Evolutionary conservation across 2,797 vertebrate genomes (phyloP), one percentile per base, ranked within the genome.

Genomic region (Danio tinwini): DNA sequence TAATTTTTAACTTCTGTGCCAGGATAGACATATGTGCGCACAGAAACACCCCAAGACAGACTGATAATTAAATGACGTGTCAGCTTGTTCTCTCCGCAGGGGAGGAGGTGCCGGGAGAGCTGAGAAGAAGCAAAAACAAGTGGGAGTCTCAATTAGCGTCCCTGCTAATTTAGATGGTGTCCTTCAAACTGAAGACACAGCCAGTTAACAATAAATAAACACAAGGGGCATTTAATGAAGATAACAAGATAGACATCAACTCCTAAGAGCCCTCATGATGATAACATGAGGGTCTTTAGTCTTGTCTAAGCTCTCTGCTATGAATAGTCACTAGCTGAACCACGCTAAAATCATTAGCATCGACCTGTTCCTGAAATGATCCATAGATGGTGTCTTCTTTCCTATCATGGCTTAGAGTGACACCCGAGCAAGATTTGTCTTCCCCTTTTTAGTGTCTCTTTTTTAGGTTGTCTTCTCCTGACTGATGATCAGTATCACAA

Each of bases 61-160:
- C 65, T 62, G 76, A 75, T 87, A 86, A 88, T 88, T 88, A 86
- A 86, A 87, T 88, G 82, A 88, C 29, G 78, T 76, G 76, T 61
- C 65, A 80, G 76, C 50, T 75, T 73, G 53, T 74, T 79, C 67
- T 47, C 82, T 83, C 86, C 68, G 12, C 63, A 56, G 29, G 82
- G 76, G 81, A 83, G 76, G 61, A 70, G 78, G 81, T 72, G 82
- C 74, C 81, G 68, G 42, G 44, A 44, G 71, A 83, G 82, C 80
- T 84, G 76, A 70, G 80, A 82, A 72, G 67, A 71, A 62, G 63
- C 47, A 76, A 83, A 84, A 58, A 45, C 61, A 52, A 76, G 63
- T 47, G 59, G 74, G 74, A 76, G 71, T 75, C 72, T 65, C 82
- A 80, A 84, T 88, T 86, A 85, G 62, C 81, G 78, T 82, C 78